These are phyloP conservation scores for Cryptocephalus moraei DNA, from an alignment of 2,888 invertebrate genomes.

Conservation along the genomic window DNA sequence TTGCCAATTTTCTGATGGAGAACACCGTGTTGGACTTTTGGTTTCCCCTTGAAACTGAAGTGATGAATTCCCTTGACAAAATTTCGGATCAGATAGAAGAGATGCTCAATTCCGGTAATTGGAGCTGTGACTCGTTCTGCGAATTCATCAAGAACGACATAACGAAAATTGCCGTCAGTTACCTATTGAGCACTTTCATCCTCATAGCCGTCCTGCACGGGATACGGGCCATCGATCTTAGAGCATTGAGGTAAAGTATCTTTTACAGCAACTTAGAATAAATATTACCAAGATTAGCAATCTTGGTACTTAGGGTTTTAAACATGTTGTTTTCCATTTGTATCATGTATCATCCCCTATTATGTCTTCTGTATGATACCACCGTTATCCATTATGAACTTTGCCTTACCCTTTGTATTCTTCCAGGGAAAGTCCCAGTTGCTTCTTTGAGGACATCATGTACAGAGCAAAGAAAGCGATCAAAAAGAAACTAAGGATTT, in stretches of 20 bases:
- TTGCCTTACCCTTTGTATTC: background rate
- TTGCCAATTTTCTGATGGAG: slow-evolving; percentile 28
- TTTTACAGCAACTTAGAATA: too few species aligned
- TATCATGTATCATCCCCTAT: too few species aligned
- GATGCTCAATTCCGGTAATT: slow-evolving; percentile 13
- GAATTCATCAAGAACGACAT: slow-evolving; percentile 20
- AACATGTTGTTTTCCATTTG: too few species aligned
- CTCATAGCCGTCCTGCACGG: slow-evolving; percentile 22
- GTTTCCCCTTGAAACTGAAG: slow-evolving; percentile 28
- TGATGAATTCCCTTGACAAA: slow-evolving; percentile 15
- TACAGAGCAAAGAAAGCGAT: slow-evolving; percentile 7
- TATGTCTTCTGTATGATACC: too few species aligned
- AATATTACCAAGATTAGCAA: too few species aligned
- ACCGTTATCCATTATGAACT: background rate
- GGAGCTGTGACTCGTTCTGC: slow-evolving; percentile 13
- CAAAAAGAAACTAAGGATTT: too few species aligned
- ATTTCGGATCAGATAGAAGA: slow-evolving; percentile 20
- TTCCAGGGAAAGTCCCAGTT: slow-evolving; percentile 13
- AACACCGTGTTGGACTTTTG: slow-evolving; percentile 31
- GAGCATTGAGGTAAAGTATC: slow-evolving; percentile 17
- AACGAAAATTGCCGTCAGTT: slow-evolving; percentile 21
- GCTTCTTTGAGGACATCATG: slow-evolving; percentile 13
- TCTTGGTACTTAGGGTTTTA: too few species aligned
- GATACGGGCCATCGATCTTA: slow-evolving; percentile 21
- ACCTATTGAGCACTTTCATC: slow-evolving; percentile 24